Evolutionary conservation across 2,113 vertebrate species (phyloP).

Genomic region (Tinamus guttatus): DNA sequence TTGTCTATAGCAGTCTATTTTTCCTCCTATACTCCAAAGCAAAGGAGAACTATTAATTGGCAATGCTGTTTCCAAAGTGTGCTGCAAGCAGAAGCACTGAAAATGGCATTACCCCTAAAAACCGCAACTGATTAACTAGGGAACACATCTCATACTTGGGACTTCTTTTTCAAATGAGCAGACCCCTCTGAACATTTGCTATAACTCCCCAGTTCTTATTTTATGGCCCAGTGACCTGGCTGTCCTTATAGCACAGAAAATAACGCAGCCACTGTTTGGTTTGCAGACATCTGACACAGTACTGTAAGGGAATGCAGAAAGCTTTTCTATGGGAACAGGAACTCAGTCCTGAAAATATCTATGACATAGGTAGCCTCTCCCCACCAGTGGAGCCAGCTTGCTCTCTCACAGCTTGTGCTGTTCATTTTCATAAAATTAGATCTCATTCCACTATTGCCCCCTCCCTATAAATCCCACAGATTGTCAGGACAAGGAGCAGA

Average conservation of each 20-base stretch:
- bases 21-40: not conserved
- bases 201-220: slow-evolving; percentile 1
- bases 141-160: not conserved
- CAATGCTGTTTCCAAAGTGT: not conserved
- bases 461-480: not conserved
- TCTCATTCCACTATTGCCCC: not conserved
- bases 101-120: not conserved
- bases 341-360: not conserved
- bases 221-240: not conserved
- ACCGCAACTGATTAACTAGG: not conserved
- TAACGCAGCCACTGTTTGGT: not conserved
- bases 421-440: not conserved
- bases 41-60: not conserved
- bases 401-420: not conserved
- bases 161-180: slow-evolving; percentile 19
- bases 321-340: not conserved
- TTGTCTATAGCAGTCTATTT: not conserved
- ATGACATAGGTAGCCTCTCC: not conserved
- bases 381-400: not conserved
- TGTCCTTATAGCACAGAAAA: not conserved
- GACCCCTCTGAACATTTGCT: not conserved
- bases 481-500: not conserved
- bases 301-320: not conserved
- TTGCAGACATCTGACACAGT: slow-evolving; percentile 11
- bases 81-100: not conserved